Percentiles rank a stretch among this genome's conserved stretches.
These are phyloP conservation scores for Smithornis capensis DNA, from an alignment of 2,113 vertebrate genomes.

Conservation along the genomic window DNA sequence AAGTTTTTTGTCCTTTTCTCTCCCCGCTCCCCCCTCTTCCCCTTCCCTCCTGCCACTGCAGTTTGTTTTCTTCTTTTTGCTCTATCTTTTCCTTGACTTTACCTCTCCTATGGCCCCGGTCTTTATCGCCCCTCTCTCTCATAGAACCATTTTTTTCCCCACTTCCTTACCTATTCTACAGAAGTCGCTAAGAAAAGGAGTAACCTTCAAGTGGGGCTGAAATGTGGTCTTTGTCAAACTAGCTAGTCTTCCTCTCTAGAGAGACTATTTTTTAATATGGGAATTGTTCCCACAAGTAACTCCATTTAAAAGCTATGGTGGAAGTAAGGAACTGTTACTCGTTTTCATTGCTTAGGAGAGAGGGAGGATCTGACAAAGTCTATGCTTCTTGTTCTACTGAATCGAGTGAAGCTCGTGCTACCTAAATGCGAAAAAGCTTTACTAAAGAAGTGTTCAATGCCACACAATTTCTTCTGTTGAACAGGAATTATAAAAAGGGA, in stretches of 20 bases:
- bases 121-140: neutral
- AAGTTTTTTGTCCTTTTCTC: neutral
- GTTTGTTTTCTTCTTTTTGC: neutral
- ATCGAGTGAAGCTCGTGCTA: neutral
- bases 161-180: neutral
- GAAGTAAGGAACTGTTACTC: neutral
- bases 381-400: neutral
- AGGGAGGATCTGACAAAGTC: neutral
- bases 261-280: neutral
- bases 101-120: neutral
- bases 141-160: neutral
- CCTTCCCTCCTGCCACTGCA: no score
- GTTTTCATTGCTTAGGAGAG: neutral
- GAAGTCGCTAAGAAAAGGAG: neutral
- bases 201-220: neutral
- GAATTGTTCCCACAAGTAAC: neutral
- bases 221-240: neutral
- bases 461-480: neutral
- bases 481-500: neutral
- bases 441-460: neutral
- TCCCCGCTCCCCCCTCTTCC: no score
- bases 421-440: neutral
- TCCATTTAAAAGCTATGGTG: neutral
- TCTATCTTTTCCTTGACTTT: neutral
- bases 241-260: neutral